Base-by-base conservation (phyloP, 2,797 vertebrate species). In the Todus mexicanus region DNA sequence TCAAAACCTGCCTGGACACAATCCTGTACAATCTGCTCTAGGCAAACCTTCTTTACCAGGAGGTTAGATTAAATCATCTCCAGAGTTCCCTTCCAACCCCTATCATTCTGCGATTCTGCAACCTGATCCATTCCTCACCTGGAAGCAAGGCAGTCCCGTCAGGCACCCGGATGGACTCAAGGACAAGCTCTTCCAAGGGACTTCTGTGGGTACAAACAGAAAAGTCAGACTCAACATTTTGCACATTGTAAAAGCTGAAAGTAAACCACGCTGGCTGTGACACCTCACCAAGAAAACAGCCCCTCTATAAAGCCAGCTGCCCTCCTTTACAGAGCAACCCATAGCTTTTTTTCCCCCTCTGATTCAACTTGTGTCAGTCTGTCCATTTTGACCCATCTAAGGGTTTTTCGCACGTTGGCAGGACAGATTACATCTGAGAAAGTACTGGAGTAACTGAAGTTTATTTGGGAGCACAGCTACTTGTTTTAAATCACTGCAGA, bases 401-500 rank as follows among this genome's bases (percentile, higher is more conserved):
- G 43, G 53, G n/a, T 35, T 88, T 95, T 92, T 92, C 79, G 54
- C 33, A 66, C 1, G 0, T 8, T 71, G 72, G 77, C 76, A 84
- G 68, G 60, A 86, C 37, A 81, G 66, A 70, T 82, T 63, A 74
- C 66, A 89, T 79, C 50, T 71, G 68, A 93, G 69, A 42, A 68
- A 83, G 84, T 3, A 4, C 9, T 2, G 0, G 64, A 85, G 79
- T 53, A 61, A 88, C 79, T 73, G 66, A 93, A 70, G 79, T 90
- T 88, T 90, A 82, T 51, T 59, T 95, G 84, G 38, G 84, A 92
- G 66, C 95, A 92, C 91, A 93, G 51, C 51, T 78, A 56, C 66
- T 95, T 60, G 73, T 89, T 94, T 90, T 92, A 96, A 94, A 95
- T 95, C 84, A 86, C 54, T 22, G 56, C 6, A 61, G 45, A 92